Evolutionary conservation across 2,888 invertebrate species (phyloP).

Genomic region (Anagyrus pseudococci): DNA sequence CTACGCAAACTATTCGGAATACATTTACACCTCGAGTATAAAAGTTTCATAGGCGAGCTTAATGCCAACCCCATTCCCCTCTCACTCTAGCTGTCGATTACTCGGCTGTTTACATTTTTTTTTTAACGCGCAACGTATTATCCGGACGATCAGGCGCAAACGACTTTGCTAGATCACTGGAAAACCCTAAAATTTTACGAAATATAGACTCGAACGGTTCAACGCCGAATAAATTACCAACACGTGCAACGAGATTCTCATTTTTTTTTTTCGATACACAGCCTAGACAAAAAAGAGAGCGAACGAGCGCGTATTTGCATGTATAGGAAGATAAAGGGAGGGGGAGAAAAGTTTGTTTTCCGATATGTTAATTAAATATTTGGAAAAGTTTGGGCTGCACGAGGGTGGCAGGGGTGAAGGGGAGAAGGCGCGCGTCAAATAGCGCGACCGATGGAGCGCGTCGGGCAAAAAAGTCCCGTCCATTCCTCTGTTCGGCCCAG

Average conservation of each 20-base stretch:
- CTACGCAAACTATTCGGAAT: constrained; percentile 26
- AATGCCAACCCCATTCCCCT: constrained; percentile 15
- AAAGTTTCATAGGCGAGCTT: constrained; percentile 26
- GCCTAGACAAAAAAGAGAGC: constrained; percentile 24
- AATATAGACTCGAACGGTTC: constrained; percentile 6
- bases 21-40: constrained; percentile 25
- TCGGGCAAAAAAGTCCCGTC: constrained; percentile 42
- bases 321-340: constrained; percentile 4
- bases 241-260: neutral
- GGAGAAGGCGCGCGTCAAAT: no score
- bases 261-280: neutral
- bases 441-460: no score
- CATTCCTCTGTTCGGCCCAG: no score
- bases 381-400: constrained; percentile 48
- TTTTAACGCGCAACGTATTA: constrained; percentile 11
- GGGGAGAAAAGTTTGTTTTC: constrained; percentile 42
- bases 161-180: neutral
- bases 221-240: neutral
- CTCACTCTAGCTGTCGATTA: neutral
- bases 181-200: constrained; percentile 2
- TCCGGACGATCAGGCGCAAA: constrained; percentile 3
- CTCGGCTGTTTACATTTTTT: constrained; percentile 5
- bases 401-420: neutral
- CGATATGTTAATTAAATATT: constrained; percentile 53
- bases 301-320: constrained; percentile 3